These are phyloP conservation scores for Cottoperca gobio DNA, from an alignment of 2,797 vertebrate species.

Conservation along the genomic window DNA sequence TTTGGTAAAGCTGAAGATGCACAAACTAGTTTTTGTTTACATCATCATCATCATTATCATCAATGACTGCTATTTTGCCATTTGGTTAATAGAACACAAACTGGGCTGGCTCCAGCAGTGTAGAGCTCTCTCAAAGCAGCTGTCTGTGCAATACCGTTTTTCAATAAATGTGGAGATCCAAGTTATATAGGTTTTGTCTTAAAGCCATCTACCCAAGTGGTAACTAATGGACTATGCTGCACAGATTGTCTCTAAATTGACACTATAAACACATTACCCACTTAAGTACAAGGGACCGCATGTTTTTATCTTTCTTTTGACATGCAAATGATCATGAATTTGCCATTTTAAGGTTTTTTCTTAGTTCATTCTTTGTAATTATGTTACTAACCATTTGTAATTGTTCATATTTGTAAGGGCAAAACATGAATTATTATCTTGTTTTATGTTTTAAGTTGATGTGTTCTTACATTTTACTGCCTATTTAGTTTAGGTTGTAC, in stretches of 20 bases:
- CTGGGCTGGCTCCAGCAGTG: slow-evolving; percentile 79
- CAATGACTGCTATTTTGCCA: slow-evolving; percentile 54
- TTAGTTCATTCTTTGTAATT: slow-evolving; percentile 69
- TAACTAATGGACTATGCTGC: slow-evolving; percentile 62
- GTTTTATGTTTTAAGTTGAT: slow-evolving; percentile 64
- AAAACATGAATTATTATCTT: slow-evolving; percentile 65
- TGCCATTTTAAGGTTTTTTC: slow-evolving; percentile 49
- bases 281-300: slow-evolving; percentile 70
- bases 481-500: slow-evolving; percentile 64
- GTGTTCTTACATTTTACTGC: slow-evolving; percentile 57
- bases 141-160: slow-evolving; percentile 74
- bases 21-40: slow-evolving; percentile 72
- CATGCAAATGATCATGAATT: slow-evolving; percentile 55
- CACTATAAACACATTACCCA: slow-evolving; percentile 63
- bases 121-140: slow-evolving; percentile 56
- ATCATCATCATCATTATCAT: slow-evolving; percentile 35
- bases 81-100: slow-evolving; percentile 70
- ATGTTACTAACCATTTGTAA: slow-evolving; percentile 76
- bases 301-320: slow-evolving; percentile 43
- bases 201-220: slow-evolving; percentile 65
- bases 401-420: slow-evolving; percentile 70
- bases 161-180: slow-evolving; percentile 69
- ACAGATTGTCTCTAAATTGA: slow-evolving; percentile 62
- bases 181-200: slow-evolving; percentile 67
- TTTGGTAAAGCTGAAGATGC: slow-evolving; percentile 56